Percentiles rank a stretch among this genome's conserved stretches.
Conservation (phyloP, 2,888 invertebrate genomes). For the Acanthosoma haemorrhoidale region DNA sequence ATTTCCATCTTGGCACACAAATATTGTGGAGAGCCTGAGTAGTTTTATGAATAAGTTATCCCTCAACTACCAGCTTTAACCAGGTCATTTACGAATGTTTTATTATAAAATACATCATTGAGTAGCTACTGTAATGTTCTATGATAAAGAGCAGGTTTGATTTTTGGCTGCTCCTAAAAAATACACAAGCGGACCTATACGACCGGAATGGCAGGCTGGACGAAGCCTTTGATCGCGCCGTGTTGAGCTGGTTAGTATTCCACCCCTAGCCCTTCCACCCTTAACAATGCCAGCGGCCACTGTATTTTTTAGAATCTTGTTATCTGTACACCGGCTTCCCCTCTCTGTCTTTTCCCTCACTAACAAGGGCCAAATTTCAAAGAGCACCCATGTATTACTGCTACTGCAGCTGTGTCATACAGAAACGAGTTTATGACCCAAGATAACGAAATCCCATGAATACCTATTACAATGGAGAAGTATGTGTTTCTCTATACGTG, state of each 20-base stretch:
- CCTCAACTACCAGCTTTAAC: too few species aligned
- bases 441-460: too few species aligned
- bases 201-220: background rate
- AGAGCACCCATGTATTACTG: background rate
- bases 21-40: too few species aligned
- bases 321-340: background rate
- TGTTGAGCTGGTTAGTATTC: conserved; percentile 8
- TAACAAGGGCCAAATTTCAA: conserved; percentile 8
- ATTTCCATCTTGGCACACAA: too few species aligned
- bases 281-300: background rate
- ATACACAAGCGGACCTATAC: background rate
- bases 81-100: too few species aligned
- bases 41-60: too few species aligned
- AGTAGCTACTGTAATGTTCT: too few species aligned
- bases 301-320: conserved; percentile 23
- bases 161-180: too few species aligned
- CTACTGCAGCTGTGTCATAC: background rate
- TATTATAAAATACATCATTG: too few species aligned
- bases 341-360: background rate
- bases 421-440: background rate
- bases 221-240: background rate
- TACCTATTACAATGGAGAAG: too few species aligned
- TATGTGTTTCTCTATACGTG: too few species aligned
- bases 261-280: background rate
- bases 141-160: too few species aligned